These are phyloP conservation scores for Aphidius colemani DNA, from an alignment of 2,888 invertebrate genomes.

Conservation along the genomic window DNA sequence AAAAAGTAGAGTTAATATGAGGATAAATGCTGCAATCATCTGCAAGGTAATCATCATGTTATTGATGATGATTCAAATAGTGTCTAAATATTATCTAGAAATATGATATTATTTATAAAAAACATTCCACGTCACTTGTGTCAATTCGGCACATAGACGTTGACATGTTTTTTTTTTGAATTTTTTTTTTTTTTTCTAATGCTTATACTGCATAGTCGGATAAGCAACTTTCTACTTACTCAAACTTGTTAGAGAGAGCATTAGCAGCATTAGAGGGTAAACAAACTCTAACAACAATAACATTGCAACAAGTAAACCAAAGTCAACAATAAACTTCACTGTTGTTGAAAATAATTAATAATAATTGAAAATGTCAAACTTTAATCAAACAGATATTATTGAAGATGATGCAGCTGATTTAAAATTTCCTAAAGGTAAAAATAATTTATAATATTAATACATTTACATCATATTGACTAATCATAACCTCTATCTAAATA, in stretches of 20 bases:
- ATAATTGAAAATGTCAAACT: constrained; percentile 64
- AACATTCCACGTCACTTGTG: constrained; percentile 38
- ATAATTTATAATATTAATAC: neutral
- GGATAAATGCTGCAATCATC: constrained; percentile 24
- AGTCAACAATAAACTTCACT: too few relatives aligned
- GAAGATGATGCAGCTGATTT: constrained; percentile 98
- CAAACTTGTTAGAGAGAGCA: too few relatives aligned
- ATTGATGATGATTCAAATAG: constrained; percentile 4
- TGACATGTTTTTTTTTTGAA: constrained; percentile 16
- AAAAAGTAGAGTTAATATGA: constrained; percentile 24
- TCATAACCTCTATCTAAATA: neutral
- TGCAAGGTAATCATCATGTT: constrained; percentile 35
- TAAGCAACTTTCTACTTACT: too few relatives aligned
- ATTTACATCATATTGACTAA: neutral
- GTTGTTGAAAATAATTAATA: too few relatives aligned
- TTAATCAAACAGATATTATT: constrained; percentile 70
- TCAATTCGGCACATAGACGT: constrained; percentile 24
- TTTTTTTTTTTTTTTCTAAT: too few relatives aligned
- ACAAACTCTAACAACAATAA: too few relatives aligned
- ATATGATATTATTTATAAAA: constrained; percentile 17
- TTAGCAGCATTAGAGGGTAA: too few relatives aligned
- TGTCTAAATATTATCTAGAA: neutral
- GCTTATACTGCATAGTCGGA: too few relatives aligned
- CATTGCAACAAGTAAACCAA: too few relatives aligned
- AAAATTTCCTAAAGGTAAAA: constrained; percentile 93